These are phyloP conservation scores for Scyliorhinus canicula DNA, from an alignment of 2,797 vertebrate genomes.

Conservation along the genomic window DNA sequence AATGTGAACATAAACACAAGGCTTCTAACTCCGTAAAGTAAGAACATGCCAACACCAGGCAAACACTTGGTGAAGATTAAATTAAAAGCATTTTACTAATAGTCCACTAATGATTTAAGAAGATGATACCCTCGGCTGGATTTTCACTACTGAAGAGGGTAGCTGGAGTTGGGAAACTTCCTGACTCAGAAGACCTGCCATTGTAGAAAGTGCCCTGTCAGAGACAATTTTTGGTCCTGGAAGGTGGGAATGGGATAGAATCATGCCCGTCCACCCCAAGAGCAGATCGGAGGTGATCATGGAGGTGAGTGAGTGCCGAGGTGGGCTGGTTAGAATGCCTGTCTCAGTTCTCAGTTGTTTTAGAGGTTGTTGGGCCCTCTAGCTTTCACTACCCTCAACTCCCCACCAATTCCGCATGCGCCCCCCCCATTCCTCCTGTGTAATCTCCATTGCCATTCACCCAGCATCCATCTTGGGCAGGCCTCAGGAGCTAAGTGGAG, in stretches of 20 bases:
- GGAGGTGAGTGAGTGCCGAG: not conserved
- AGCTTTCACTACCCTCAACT: no score
- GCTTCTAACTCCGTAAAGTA: not conserved
- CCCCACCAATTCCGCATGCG: no score
- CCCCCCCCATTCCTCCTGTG: no score
- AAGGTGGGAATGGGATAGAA: not conserved
- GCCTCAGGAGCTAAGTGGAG: no score
- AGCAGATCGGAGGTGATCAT: not conserved
- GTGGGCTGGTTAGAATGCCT: not conserved
- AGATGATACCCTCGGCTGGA: not conserved
- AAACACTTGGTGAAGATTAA: not conserved
- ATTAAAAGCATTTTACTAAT: not conserved
- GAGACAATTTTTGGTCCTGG: not conserved
- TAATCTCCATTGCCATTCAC: no score
- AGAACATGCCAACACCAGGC: not conserved
- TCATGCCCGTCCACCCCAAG: not conserved
- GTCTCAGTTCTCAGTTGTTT: not conserved
- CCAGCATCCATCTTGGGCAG: no score
- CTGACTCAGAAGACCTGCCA: no score
- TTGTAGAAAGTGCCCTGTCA: not conserved
- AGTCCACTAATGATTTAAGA: not conserved
- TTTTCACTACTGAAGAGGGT: not conserved
- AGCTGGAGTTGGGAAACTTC: not conserved
- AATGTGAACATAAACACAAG: not conserved
- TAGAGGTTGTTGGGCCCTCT: not conserved